Evolutionary conservation across 2,113 vertebrate genomes (phyloP), one percentile per base, ranked within the genome.

Genomic region (Hyla sarda): DNA sequence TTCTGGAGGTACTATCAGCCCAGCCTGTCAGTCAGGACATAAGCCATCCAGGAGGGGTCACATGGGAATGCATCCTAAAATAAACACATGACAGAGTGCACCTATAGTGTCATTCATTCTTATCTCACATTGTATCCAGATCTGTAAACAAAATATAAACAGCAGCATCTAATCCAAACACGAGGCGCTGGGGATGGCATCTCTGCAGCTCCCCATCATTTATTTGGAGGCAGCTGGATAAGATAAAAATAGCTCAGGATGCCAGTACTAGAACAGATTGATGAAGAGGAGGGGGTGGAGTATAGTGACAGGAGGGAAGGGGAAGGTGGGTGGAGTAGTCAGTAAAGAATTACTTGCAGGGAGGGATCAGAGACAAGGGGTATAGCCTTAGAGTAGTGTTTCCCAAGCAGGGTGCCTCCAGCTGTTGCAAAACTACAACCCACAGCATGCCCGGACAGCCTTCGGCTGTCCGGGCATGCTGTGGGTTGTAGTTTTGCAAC

Each of bases 231-330:
- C 75, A 85, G 56, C 75, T 69, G 58, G 65, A 79, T 54, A 72
- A 86, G 84, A 72, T 73, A 86, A 2, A 86, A 81, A 81, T 86
- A 86, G 84, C 84, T 50, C 37, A 73, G 77, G 84, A 80, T 86
- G 84, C 76, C 84, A 80, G 76, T 23, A 71, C 76, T 72, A 69
- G 76, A 72, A 58, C 76, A 80, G 76, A 86, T 80, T 80, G 76
- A 86, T 80, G 62, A 71, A 71, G 45, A 83, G 67, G 25, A 30
- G 82, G 25, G 60, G 82, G 82, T 45, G 82, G 82, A 47, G 71
- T 47, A 45, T 41, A 62, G 37, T 84, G 71, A 84, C 54, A 84
- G 25, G 62, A 14, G 34, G 3, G 28, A 52, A 75, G 60, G 69
- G 65, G 41, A 30, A 67, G 17, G 82, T 28, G 69, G 67, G 82